Evolutionary conservation across 2,113 vertebrate genomes (phyloP), one percentile per base, ranked within the genome.

Genomic region (Heliornis fulica): DNA sequence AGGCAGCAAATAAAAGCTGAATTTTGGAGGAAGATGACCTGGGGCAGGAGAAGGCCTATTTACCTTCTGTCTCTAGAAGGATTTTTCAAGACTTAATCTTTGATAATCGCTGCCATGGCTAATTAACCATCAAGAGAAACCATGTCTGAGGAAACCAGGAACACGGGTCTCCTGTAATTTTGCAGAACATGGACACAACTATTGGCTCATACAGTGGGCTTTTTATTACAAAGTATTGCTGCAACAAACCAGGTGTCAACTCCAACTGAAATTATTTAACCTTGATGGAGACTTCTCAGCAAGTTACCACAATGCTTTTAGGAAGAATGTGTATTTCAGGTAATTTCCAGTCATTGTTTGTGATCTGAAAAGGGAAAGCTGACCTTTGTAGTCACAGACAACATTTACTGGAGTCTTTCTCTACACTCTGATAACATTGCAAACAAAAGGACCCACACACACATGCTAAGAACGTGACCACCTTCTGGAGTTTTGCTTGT

Each of bases 221-320:
- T 6, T 46, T 72, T 45, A 80, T 68, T 90, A 80, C 36, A 43
- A 90, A 89, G 63, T 68, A 26, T 43, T n/a, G 40, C 48, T 77
- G 32, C 41, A 60, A 77, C 80, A 72, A 90, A 57, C 25, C 48
- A 90, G 57, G 72, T 36, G 29, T 66, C 51, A 50, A 38, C 41
- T 75, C 70, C 57, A 63, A 66, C 23, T 6, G 2, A 70, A 93
- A 88, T 79, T 32, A 68, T 46, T 96, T 93, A 11, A 43, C 83
- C 68, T 72, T 28, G n/a, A 79, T 83, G 83, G 70, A 88, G 63
- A 53, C 21, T 43, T 46, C 75, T 54, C 83, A 66, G 88, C 43
- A 94, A 89, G 66, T 83, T 56, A 76, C 22, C 91, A 83, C 25
- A 85, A 93, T 61, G 78, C 85, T 93, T 90, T 92, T 91, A 92